Conservation (phyloP, 2,113 vertebrate species). For the Syngnathus floridae region DNA sequence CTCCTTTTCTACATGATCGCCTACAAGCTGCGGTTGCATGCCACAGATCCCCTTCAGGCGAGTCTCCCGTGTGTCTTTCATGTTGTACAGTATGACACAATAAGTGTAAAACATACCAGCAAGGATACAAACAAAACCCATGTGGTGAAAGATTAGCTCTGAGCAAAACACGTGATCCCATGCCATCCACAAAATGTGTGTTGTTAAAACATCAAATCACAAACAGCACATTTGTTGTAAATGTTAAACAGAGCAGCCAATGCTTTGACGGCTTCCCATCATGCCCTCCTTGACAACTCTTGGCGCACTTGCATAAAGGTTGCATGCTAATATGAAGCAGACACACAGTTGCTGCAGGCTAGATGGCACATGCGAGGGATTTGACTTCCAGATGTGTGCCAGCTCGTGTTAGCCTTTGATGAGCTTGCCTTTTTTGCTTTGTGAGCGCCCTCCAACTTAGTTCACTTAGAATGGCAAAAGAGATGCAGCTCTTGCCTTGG, state of each 20-base stretch:
- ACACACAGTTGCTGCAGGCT: conserved; percentile 21
- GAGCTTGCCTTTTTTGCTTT: background rate
- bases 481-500: background rate
- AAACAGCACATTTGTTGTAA: conserved; percentile 13
- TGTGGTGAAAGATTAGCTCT: conserved; percentile 13
- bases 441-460: background rate
- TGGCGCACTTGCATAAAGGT: background rate
- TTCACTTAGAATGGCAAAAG: background rate
- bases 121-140: background rate
- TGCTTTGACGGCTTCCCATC: background rate
- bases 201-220: background rate
- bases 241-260: background rate
- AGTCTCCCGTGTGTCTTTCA: conserved; percentile 13
- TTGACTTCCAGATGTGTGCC: conserved; percentile 46
- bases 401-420: conserved; percentile 35
- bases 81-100: background rate
- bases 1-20: background rate
- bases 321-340: conserved; percentile 24
- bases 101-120: conserved; percentile 7
- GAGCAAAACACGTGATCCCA: conserved; percentile 20
- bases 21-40: background rate
- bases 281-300: background rate
- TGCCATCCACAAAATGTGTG: background rate
- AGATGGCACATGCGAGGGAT: conserved; percentile 10
- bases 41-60: conserved; percentile 2